Percentiles rank a stretch among this genome's conserved stretches.
Evolutionary conservation across 2,113 vertebrate genomes (phyloP).

Genomic region (Lycaon pictus): DNA sequence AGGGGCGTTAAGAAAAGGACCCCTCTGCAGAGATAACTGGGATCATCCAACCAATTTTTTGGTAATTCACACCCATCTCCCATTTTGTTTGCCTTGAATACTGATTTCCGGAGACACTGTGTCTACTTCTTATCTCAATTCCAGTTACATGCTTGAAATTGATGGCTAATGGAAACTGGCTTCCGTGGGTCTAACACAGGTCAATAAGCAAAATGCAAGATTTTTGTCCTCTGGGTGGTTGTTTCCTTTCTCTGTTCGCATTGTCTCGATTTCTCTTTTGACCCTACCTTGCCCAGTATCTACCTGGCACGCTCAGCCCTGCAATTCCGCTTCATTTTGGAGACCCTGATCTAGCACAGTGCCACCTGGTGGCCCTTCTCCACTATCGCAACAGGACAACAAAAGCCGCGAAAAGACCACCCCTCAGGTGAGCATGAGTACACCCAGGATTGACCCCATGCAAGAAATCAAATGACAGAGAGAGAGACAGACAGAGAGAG

Average conservation of each 20-base stretch:
- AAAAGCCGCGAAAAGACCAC: neutral
- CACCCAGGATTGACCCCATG: neutral
- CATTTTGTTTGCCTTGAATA: neutral
- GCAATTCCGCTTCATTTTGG: fast-evolving
- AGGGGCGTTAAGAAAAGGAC: neutral
- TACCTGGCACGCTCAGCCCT: fast-evolving
- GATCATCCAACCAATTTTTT: neutral
- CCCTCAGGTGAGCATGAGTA: neutral
- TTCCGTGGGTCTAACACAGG: fast-evolving
- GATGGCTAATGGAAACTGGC: neutral
- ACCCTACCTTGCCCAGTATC: fast-evolving
- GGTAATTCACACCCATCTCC: neutral
- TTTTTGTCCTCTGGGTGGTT: neutral
- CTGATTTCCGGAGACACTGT: neutral
- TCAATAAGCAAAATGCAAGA: fast-evolving
- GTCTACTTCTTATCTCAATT: neutral
- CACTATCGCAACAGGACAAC: neutral
- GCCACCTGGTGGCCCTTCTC: constrained; percentile 81
- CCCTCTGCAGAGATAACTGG: neutral
- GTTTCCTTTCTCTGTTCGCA: neutral
- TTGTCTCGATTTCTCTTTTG: neutral
- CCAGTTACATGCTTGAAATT: fast-evolving
- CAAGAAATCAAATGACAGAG: neutral
- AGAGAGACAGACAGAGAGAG: neutral
- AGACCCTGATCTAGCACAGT: constrained; percentile 37